Base-by-base conservation (phyloP, 2,797 vertebrate species). In the Amblyopsis hoosieri region DNA sequence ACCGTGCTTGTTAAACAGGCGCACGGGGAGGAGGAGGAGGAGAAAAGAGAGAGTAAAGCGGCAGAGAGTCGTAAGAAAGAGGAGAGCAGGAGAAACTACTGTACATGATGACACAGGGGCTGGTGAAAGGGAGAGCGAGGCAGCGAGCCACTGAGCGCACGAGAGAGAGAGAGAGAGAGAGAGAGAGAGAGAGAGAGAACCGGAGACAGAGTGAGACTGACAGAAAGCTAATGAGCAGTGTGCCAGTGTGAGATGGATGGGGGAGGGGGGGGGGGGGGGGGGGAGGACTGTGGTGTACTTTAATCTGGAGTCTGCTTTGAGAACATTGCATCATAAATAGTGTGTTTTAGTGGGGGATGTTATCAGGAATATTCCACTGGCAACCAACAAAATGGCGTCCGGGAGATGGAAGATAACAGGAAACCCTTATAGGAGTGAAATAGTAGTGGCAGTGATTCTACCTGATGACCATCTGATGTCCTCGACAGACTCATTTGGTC, bases 221-320 rank as follows among this genome's bases (percentile, higher is more conserved):
- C 86, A 88, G 86, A 73, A 77, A 86, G 83, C 83, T 90, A 91
- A 90, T 89, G 87, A 92, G 87, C 85, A 83, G 69, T 66, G 79
- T 50, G 52, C 71, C 75, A 72, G 78, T 72, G 81, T 81, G 74
- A 86, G 69, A 77, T 61, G 8, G 62, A 80, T 71, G 67, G 64
- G 69, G 67, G n/a, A 33, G n/a, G n/a, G n/a, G n/a, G n/a, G 67
- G 64, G 69, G 67, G n/a, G 57, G 9, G 50, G 23, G n/a, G 31
- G 42, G 61, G 14, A 57, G 62, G 55, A 69, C 42, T 14, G 57
- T 45, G 64, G 29, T 29, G 3, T 37, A 61, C 55, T 72, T 78
- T 78, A 72, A 77, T 77, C 75, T 72, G 54, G 79, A 77, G 74
- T 65, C 62, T 67, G 69, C 66, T 77, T 68, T 81, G 53, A 74